These are phyloP conservation scores for Mactromeris polynyma DNA, from an alignment of 2,888 invertebrate species.

Conservation along the genomic window DNA sequence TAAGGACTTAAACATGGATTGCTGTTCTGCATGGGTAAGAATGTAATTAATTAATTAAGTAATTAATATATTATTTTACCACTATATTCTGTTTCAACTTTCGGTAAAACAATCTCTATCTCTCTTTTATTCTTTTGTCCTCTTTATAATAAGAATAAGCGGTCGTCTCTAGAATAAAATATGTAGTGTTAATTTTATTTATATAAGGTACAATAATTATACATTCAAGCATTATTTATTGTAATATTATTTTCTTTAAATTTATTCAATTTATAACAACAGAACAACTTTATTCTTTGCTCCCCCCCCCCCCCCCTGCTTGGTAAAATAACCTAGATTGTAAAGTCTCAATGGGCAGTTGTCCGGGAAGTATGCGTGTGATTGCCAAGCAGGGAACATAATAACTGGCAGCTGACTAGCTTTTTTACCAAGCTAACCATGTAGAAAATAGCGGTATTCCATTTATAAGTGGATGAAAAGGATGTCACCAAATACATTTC, in stretches of 20 bases:
- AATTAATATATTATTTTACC: neutral
- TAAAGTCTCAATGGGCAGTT: too few species aligned
- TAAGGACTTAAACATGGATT: conserved; percentile 32
- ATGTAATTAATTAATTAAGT: neutral
- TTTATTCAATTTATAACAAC: too few species aligned
- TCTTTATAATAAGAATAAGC: neutral
- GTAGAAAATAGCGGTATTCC: too few species aligned
- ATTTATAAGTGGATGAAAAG: too few species aligned
- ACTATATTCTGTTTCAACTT: conserved; percentile 5
- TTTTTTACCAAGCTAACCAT: too few species aligned
- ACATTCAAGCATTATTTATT: neutral
- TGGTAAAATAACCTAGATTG: too few species aligned
- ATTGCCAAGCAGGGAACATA: too few species aligned
- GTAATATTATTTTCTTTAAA: neutral
- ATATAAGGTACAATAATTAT: too few species aligned
- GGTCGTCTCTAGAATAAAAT: neutral
- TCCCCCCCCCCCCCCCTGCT: too few species aligned
- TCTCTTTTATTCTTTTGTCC: neutral
- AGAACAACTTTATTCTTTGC: neutral
- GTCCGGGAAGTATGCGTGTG: too few species aligned
- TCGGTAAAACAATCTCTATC: neutral
- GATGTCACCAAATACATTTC: too few species aligned
- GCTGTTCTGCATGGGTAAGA: conserved; percentile 41
- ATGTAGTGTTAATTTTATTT: neutral
- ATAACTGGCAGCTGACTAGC: too few species aligned